Evolutionary conservation across 2,113 vertebrate genomes (phyloP).

Genomic region (Calidris pugnax): DNA sequence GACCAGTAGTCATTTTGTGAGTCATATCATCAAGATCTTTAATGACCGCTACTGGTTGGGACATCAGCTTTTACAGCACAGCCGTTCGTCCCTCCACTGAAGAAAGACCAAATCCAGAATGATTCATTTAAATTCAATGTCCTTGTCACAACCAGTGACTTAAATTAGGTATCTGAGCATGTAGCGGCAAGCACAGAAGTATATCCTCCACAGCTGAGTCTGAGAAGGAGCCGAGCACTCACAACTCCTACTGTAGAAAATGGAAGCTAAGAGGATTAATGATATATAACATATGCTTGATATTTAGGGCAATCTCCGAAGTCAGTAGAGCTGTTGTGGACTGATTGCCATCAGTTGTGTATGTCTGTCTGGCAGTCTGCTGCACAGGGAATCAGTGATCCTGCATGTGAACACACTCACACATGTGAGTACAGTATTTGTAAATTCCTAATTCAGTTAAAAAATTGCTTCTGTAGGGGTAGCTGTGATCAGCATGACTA

Average conservation of each 20-base stretch:
- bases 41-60: neutral
- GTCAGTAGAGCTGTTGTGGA: neutral
- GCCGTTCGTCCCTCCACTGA: neutral
- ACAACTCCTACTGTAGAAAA: neutral
- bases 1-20: neutral
- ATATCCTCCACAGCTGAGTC: neutral
- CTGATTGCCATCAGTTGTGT: neutral
- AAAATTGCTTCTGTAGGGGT: neutral
- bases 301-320: slow-evolving; percentile 21
- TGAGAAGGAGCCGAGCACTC: neutral
- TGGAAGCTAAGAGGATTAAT: neutral
- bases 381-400: neutral
- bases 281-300: neutral
- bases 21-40: neutral
- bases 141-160: neutral
- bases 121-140: slow-evolving; percentile 20
- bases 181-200: neutral
- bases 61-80: neutral
- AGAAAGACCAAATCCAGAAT: neutral
- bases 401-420: neutral
- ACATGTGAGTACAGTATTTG: neutral
- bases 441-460: neutral
- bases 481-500: neutral
- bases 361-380: neutral
- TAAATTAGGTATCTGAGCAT: slow-evolving; percentile 27